Percentiles rank a stretch among this genome's conserved stretches.
phyloP scores from a whole-genome alignment of 2,113 vertebrate species.

The Cynoglossus semilaevis region DNA sequence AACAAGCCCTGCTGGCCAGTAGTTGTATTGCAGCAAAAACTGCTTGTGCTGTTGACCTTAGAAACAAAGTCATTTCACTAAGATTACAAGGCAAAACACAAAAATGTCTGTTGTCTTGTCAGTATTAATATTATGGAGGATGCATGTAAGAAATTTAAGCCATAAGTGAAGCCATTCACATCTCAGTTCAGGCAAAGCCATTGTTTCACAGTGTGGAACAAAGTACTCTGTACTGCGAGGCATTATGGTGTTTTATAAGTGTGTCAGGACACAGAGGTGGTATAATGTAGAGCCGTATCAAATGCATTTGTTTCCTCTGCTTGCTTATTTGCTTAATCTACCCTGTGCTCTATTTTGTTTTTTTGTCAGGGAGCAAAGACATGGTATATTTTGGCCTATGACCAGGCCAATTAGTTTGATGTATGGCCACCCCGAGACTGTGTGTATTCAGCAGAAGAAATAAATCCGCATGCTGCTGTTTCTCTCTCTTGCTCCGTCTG shows the following conservation, averaged over 20 bases:
- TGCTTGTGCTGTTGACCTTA: too few relatives aligned
- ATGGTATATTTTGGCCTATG: conserved; percentile 43
- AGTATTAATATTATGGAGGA: too few relatives aligned
- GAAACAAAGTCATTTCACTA: too few relatives aligned
- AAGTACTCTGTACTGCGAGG: conserved; percentile 18
- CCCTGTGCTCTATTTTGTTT: conserved; percentile 19
- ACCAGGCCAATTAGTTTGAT: conserved; percentile 60
- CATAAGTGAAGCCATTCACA: conserved; percentile 20
- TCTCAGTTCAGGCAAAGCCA: conserved; percentile 1
- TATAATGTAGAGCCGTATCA: conserved; percentile 16
- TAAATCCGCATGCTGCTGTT: conserved; percentile 26
- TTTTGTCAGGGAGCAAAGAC: conserved; percentile 23
- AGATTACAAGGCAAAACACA: too few relatives aligned
- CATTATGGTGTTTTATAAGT: conserved; percentile 15
- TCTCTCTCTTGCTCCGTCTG: conserved; percentile 10
- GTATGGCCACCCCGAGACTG: conserved; percentile 40
- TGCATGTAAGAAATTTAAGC: conserved; percentile 9
- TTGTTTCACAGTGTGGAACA: conserved; percentile 19
- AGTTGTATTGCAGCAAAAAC: too few relatives aligned
- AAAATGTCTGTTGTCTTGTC: too few relatives aligned
- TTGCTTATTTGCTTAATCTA: conserved; percentile 38
- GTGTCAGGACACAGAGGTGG: conserved; percentile 8
- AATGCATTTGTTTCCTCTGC: conserved; percentile 15
- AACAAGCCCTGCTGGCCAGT: too few relatives aligned
- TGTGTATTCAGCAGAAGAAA: conserved; percentile 51